Conservation (phyloP, 2,797 vertebrate genomes). For the Vultur gryphus region DNA sequence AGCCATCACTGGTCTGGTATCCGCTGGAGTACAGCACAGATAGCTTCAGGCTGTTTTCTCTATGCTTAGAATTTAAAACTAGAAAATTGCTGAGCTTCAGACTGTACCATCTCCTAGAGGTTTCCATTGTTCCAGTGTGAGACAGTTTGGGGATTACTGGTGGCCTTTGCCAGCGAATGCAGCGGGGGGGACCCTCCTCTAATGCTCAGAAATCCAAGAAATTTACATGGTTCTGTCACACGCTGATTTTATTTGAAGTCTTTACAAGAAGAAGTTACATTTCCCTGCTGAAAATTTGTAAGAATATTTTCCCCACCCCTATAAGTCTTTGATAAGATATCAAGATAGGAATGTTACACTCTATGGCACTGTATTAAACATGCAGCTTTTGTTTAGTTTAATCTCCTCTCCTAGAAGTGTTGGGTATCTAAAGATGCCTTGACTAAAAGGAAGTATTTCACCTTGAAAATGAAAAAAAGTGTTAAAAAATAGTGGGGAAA, state of each 20-base stretch:
- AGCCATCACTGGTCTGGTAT: background rate
- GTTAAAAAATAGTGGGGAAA: fast-evolving
- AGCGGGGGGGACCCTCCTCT: background rate
- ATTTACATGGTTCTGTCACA: background rate
- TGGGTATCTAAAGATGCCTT: background rate
- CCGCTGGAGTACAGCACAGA: background rate
- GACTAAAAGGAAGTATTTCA: background rate
- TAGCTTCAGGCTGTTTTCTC: background rate
- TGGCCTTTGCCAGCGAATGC: background rate
- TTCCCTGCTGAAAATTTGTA: background rate
- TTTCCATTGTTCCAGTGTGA: background rate
- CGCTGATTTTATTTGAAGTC: background rate
- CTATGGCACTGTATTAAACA: background rate
- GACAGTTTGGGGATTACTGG: background rate
- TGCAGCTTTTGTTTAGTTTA: background rate
- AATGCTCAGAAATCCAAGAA: background rate
- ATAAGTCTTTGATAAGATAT: background rate
- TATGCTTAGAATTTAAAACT: background rate
- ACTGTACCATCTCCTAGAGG: background rate
- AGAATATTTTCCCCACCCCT: background rate
- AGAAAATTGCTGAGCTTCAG: background rate
- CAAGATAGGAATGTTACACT: background rate
- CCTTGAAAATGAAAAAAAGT: background rate
- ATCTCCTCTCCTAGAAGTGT: background rate
- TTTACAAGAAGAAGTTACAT: background rate